Evolutionary conservation across 2,113 vertebrate genomes (phyloP).

Genomic region (Danio rerio): GRCz12tu NC_133189.1:57959501-57960000

Average conservation of each 20-base stretch:
- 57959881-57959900: constrained; percentile 56
- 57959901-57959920: constrained; percentile 61
- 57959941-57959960: constrained; percentile 6
- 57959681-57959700: constrained; percentile 51
- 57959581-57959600: constrained; percentile 5
- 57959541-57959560: background rate
- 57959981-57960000: background rate
- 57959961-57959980: constrained; percentile 33
- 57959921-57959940: constrained; percentile 35
- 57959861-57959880: constrained; percentile 64
- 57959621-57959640: constrained; percentile 52
- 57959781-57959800: constrained; percentile 63
- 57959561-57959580: constrained; percentile 19
- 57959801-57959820: constrained; percentile 64
- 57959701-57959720: constrained; percentile 64
- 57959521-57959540: background rate
- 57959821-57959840: constrained; percentile 67
- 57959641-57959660: constrained; percentile 53
- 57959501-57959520: background rate
- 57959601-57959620: constrained; percentile 40
- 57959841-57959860: constrained; percentile 68
- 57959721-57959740: constrained; percentile 66
- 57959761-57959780: constrained; percentile 63
- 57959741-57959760: constrained; percentile 63
- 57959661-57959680: constrained; percentile 63